Evolutionary conservation across 2,888 invertebrate genomes (phyloP), one percentile per base, ranked within the genome.

Genomic region (Leucoptera coffeella): DNA sequence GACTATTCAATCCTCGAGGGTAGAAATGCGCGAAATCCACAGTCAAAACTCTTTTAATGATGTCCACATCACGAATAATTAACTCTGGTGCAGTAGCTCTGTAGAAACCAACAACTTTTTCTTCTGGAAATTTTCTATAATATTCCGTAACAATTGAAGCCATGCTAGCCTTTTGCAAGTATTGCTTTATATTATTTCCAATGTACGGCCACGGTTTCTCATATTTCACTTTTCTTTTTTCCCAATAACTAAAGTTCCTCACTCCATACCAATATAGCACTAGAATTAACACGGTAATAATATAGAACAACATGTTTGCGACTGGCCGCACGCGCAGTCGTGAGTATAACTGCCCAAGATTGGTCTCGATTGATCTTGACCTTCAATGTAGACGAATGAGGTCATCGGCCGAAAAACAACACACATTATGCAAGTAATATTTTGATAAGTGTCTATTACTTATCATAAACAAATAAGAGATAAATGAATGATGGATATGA

Each of bases 81-180:
- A 67, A 36, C 38, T 58, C 59, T 2, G 64, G 60, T 2, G 15
- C 14, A 1, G 45, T 46, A 1, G 52, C 52, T 41, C 55, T 49
- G 29, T 35, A 65, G 30, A 50, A 59, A 2, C 65, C 65, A 0
- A 61, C 61, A 0, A 61, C 54, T 40, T 48, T 60, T 35, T 65
- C 62, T 1, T 55, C 35, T 2, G 61, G 61, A 32, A 50, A 64
- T 33, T 50, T 57, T 11, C 40, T 46, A 32, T 65, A 65, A 2
- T 29, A 32, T 31, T 57, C 52, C 2, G 55, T 46, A 2, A 57
- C 59, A 31, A 50, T 31, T 53, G 53, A 57, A n/a, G 53, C 52
- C 29, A 57, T 45, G 29, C 64, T 64, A 2, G 50, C 47, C 32
- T 38, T 39, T 36, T 53, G 54, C 4, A 43, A 8, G 29, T 57